These are phyloP conservation scores for Anhinga rufa DNA, from an alignment of 2,113 vertebrate genomes.

Conservation along the genomic window DNA sequence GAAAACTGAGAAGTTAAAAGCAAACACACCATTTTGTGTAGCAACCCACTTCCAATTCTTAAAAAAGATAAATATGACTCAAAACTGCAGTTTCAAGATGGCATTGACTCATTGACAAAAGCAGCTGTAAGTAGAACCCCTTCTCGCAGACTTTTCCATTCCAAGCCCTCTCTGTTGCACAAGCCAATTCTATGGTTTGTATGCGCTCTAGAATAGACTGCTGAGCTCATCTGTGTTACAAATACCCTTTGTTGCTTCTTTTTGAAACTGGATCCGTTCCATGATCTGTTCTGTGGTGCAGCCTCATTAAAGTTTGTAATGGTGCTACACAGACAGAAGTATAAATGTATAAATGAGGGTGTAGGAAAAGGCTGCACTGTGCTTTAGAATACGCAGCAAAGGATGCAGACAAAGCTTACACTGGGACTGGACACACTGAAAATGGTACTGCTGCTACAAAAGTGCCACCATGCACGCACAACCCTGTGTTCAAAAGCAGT, in stretches of 20 bases:
- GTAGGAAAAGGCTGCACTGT: not conserved
- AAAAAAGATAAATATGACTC: not conserved
- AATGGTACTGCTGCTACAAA: not conserved
- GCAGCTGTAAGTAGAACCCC: fast-evolving
- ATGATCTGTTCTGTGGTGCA: too few relatives aligned
- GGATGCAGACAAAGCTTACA: fast-evolving
- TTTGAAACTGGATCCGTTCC: fast-evolving
- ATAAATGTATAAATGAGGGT: fast-evolving
- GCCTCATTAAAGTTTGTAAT: fast-evolving
- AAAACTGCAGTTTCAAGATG: not conserved
- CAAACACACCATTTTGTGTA: not conserved
- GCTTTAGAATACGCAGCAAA: not conserved
- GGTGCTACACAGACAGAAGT: too few relatives aligned
- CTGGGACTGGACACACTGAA: fast-evolving
- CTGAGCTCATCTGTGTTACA: not conserved
- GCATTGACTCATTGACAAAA: not conserved
- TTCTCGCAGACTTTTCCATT: not conserved
- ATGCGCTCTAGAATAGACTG: fast-evolving
- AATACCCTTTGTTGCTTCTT: not conserved
- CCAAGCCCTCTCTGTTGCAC: not conserved
- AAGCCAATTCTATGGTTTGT: not conserved
- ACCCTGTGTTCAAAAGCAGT: fast-evolving
- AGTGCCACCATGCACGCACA: not conserved
- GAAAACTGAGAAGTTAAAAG: not conserved
- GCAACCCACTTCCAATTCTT: not conserved